Base-by-base conservation (phyloP, 2,113 vertebrate genomes). In the Ammodytes dubius region DNA sequence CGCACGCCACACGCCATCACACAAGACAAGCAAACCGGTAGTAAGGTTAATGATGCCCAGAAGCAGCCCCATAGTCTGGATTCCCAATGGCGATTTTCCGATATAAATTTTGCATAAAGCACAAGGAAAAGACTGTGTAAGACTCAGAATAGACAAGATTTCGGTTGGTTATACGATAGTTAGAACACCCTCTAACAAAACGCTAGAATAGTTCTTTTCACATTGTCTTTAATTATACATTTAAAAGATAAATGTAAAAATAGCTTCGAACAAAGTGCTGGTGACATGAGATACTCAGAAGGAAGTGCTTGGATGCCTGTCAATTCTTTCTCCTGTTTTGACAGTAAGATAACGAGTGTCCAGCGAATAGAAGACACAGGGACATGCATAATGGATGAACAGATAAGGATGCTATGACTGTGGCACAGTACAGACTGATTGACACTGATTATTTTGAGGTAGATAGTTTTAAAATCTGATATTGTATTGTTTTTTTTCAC, bases 11-110 rank as follows among this genome's bases (percentile, higher is more conserved):
- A n/a, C n/a, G n/a, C n/a, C n/a, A n/a, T n/a, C n/a, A n/a, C n/a
- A n/a, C n/a, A n/a, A n/a, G n/a, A n/a, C n/a, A n/a, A n/a, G 37
- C 40, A 19, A 76, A 50, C 4, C 52, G 7, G 17, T 8, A 15
- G 12, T 17, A 15, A 43, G 69, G 63, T 73, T 83, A 83, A 79
- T 79, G 40, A 81, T 64, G 52, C 56, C 84, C 19, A 69, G 50
- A 49, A 75, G 84, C 65, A 45, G 27, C n/a, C 7, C 37, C 27
- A 27, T 9, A 11, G 19, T 67, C 46, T 59, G 45, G 1, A 12
- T 17, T 79, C n/a, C 49, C 46, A 10, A 1, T 37, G n/a, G 50
- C 6, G 47, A 27, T 27, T 3, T 7, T 53, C 43, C 7, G 45
- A 35, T 52, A 68, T 61, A 60, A 47, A 79, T 53, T 35, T 47